Conservation (phyloP, 2,888 invertebrate genomes). For the Plusia festucae region DNA sequence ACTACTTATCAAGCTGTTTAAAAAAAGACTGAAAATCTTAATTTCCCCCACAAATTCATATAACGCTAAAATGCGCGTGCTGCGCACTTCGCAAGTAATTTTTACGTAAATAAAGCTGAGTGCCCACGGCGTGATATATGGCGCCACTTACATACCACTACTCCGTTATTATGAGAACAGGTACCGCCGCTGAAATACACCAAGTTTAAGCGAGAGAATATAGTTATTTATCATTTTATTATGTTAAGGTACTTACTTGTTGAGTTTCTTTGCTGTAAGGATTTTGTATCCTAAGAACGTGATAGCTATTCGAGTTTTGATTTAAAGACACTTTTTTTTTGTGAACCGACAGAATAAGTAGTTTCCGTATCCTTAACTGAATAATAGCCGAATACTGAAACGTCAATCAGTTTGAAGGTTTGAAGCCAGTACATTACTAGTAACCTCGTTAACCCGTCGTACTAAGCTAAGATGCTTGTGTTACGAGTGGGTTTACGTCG, state of each 20-base stretch:
- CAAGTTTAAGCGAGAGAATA: neutral
- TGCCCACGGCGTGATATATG: slow-evolving; percentile 54
- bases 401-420: no score
- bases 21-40: no score
- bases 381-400: no score
- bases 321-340: no score
- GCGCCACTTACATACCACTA: slow-evolving; percentile 58
- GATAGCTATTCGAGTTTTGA: neutral
- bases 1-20: no score
- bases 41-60: neutral
- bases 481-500: no score
- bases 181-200: slow-evolving; percentile 11
- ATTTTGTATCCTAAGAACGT: neutral
- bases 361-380: no score
- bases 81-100: slow-evolving; percentile 6
- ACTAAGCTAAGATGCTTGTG: no score
- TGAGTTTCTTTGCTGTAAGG: slow-evolving; percentile 5
- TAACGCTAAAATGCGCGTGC: slow-evolving; percentile 2
- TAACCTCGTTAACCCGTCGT: no score
- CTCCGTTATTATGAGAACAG: slow-evolving; percentile 32
- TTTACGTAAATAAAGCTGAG: slow-evolving; percentile 25
- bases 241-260: neutral
- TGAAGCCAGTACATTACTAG: no score
- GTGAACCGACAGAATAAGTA: no score
- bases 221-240: slow-evolving; percentile 1